Percentiles rank a stretch among this genome's conserved stretches.
These are phyloP conservation scores for Propithecus perrieri DNA, from an alignment of 2,797 vertebrate species.

Conservation along the genomic window DNA sequence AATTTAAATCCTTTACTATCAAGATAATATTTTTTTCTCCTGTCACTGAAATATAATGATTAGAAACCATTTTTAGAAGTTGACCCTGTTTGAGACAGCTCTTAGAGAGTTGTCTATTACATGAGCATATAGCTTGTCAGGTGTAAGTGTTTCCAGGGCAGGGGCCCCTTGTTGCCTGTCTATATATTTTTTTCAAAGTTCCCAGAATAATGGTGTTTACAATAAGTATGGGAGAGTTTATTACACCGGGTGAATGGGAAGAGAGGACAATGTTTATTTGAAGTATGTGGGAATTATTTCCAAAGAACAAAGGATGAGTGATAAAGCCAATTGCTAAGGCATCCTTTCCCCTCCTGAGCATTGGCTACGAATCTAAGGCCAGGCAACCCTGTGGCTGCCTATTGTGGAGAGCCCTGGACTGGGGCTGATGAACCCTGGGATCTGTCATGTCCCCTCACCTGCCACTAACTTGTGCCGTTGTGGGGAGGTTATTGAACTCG, in stretches of 20 bases:
- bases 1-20: constrained; percentile 76
- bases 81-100: neutral
- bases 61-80: constrained; percentile 57
- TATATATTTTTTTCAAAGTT: neutral
- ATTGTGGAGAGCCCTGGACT: neutral
- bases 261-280: neutral
- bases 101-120: neutral
- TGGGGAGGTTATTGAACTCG: neutral
- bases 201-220: neutral
- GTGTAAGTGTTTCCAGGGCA: neutral
- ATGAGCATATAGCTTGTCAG: neutral
- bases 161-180: neutral
- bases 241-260: neutral
- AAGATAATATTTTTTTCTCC: constrained; percentile 70
- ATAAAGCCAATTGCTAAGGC: neutral
- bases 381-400: rapidly evolving
- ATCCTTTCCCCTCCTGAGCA: neutral
- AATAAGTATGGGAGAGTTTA: neutral
- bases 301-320: neutral
- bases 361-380: rapidly evolving
- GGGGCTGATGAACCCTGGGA: neutral
- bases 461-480: neutral
- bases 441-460: neutral
- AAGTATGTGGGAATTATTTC: neutral
- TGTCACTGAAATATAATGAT: constrained; percentile 55